Base-by-base conservation (phyloP, 2,888 invertebrate species). In the Leptinotarsa juncta region DNA sequence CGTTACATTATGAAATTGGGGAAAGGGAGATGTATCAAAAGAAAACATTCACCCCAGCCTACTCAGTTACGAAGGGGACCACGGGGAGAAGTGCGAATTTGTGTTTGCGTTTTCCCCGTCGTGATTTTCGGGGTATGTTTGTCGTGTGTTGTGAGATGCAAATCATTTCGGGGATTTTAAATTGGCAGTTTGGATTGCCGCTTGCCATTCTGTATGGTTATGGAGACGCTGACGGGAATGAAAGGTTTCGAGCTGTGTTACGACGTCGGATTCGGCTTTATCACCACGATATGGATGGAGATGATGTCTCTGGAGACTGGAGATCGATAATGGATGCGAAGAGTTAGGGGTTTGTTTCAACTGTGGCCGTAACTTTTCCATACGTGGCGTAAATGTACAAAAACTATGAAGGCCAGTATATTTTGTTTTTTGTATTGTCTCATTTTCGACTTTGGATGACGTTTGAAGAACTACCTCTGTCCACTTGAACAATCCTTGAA, bases 1-100 rank as follows among this genome's bases (percentile, higher is more conserved):
- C 77, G 73, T 77, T 75, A 78, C 78, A 80, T 80, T 80, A 79
- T 73, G 68, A 79, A 80, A 79, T 80, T 80, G 80, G 72, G 75
- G 75, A 73, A 75, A 68, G 76, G 80, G 75, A 67, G 70, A 73
- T 68, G 23, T 74, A 74, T 74, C 74, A 74, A 73, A 77, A 76
- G 74, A 67, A 78, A 78, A 78, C 72, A 75, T 72, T 49, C 72
- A 48, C 72, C 72, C 75, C 67, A 67, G 62, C 70, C 65, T 62
- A 62, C 60, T 66, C 70, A 32, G 70, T 55, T 53, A 53, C 51
- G 50, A 51, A 48, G 62, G 57, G 26, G 68, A n/a, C 23, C 16
- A 18, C 12, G 69, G 69, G 69, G 69, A 69, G 57, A 55, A 69
- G 57, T 69, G 69, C 57, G 57, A 50, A 69, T 57, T 69, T 60